Conservation (phyloP, 1,140 invertebrate species). For the Nymphalis io region DNA sequence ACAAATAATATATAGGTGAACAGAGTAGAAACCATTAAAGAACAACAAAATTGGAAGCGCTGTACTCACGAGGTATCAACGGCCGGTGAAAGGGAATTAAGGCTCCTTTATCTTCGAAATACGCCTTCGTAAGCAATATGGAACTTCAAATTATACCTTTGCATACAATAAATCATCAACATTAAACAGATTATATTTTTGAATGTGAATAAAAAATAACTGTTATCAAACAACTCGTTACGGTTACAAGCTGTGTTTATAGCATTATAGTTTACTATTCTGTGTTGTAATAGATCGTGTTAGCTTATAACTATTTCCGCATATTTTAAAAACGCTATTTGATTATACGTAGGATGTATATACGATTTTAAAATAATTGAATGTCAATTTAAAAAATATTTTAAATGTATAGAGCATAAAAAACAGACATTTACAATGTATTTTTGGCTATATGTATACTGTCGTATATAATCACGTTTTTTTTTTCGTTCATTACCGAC, state of each 20-base stretch:
- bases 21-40: background rate
- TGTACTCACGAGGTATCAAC: slow-evolving; percentile 2
- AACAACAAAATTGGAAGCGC: slow-evolving; percentile 1
- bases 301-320: too few relatives aligned
- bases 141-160: slow-evolving; percentile 3
- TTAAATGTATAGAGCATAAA: too few relatives aligned
- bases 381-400: too few relatives aligned
- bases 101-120: slow-evolving; percentile 9
- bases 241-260: background rate
- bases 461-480: too few relatives aligned
- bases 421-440: too few relatives aligned
- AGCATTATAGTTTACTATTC: background rate
- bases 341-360: too few relatives aligned
- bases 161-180: slow-evolving; percentile 1
- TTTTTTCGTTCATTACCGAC: too few relatives aligned
- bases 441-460: too few relatives aligned
- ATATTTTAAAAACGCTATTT: too few relatives aligned
- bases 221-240: background rate
- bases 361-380: too few relatives aligned
- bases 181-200: background rate
- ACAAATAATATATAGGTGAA: background rate
- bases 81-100: slow-evolving; percentile 23
- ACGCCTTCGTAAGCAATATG: background rate
- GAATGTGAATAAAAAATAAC: background rate
- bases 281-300: background rate